These are phyloP conservation scores for Athripsodes cinereus DNA, from an alignment of 2,888 invertebrate species.

Conservation along the genomic window DNA sequence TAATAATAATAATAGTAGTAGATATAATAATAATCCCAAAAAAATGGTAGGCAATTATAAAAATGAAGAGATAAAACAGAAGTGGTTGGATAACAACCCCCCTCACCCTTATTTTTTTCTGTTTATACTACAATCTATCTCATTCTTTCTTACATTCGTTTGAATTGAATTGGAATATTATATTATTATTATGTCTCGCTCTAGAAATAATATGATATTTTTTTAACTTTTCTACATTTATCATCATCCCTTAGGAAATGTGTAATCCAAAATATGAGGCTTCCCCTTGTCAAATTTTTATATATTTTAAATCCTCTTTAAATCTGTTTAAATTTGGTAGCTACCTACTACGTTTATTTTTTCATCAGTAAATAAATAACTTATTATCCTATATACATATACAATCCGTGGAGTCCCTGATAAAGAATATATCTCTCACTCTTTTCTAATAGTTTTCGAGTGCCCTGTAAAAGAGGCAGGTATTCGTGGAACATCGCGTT, in stretches of 20 bases:
- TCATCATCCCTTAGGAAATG: slow-evolving; percentile 26
- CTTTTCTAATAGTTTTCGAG: too few relatives aligned
- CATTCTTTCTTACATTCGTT: too few relatives aligned
- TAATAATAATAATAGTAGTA: too few relatives aligned
- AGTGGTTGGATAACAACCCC: slow-evolving; percentile 24
- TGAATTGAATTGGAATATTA: too few relatives aligned
- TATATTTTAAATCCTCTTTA: slow-evolving; percentile 2
- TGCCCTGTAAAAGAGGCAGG: too few relatives aligned
- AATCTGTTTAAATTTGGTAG: too few relatives aligned
- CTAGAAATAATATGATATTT: slow-evolving; percentile 20
- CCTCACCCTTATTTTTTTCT: slow-evolving; percentile 7
- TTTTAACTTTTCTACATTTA: slow-evolving; percentile 25
- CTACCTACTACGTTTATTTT: too few relatives aligned
- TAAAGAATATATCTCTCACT: too few relatives aligned
- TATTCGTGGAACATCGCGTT: too few relatives aligned
- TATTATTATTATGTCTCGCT: slow-evolving; percentile 21
- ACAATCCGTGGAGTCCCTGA: too few relatives aligned
- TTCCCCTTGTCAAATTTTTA: slow-evolving; percentile 19
- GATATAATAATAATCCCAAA: slow-evolving; percentile 26
- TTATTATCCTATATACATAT: too few relatives aligned
- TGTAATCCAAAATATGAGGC: slow-evolving; percentile 25
- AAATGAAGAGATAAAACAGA: slow-evolving; percentile 28
- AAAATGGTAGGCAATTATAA: slow-evolving; percentile 29
- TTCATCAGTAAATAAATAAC: too few relatives aligned
- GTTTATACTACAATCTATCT: neutral